Evolutionary conservation across 2,888 invertebrate species (phyloP).

Genomic region (Autographa pulchrina): DNA sequence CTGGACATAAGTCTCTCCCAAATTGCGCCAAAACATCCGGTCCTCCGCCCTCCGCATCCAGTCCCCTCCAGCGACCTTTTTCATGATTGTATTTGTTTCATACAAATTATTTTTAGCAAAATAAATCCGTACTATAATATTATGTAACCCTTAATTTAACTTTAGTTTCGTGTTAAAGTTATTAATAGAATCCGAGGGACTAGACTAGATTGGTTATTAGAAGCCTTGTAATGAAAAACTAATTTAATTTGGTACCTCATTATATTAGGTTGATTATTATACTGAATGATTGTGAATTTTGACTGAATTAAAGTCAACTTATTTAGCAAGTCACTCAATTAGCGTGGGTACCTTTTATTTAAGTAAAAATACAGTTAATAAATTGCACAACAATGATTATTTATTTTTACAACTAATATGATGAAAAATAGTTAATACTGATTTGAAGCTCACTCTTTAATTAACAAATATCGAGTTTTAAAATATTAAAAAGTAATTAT

Average conservation of each 20-base stretch:
- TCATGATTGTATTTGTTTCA: too few species aligned
- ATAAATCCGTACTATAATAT: constrained; percentile 34
- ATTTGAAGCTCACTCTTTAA: too few species aligned
- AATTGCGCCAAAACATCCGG: too few species aligned
- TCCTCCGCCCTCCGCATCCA: too few species aligned
- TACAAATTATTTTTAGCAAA: constrained; percentile 14
- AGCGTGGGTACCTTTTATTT: not conserved
- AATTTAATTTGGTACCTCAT: not conserved
- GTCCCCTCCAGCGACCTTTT: too few species aligned
- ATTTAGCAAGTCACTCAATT: not conserved
- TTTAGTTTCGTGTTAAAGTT: constrained; percentile 19
- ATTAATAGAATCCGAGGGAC: constrained; percentile 15
- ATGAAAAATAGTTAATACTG: too few species aligned
- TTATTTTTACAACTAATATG: too few species aligned
- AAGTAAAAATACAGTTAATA: too few species aligned
- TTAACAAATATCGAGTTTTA: too few species aligned
- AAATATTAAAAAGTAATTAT: too few species aligned
- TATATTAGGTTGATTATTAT: not conserved
- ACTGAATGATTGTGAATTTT: not conserved
- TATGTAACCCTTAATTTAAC: constrained; percentile 6
- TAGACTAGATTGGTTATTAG: not conserved
- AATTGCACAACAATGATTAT: too few species aligned
- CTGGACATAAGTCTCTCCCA: too few species aligned
- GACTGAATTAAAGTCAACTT: not conserved
- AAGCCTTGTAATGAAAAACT: not conserved